These are phyloP conservation scores for Ophiodon elongatus DNA, from an alignment of 2,113 vertebrate genomes.

Conservation along the genomic window DNA sequence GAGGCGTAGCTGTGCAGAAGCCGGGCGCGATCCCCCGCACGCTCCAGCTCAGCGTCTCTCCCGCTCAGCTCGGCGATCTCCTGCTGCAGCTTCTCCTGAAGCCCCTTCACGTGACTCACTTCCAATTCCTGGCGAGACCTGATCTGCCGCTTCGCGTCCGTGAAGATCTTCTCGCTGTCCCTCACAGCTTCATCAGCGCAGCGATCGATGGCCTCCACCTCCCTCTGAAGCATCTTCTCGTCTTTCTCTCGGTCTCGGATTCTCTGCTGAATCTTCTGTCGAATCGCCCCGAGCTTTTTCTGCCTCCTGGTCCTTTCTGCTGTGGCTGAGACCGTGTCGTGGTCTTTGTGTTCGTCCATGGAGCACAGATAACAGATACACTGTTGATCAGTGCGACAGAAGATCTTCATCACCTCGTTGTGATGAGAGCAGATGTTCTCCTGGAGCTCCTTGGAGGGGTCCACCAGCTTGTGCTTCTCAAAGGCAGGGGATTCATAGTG, in stretches of 20 bases:
- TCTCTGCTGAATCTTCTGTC: background rate
- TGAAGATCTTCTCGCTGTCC: background rate
- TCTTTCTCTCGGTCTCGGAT: constrained; percentile 1
- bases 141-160: constrained; percentile 24
- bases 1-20: constrained; percentile 18
- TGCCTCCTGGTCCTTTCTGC: background rate
- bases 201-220: background rate
- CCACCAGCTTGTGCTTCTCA: constrained; percentile 12
- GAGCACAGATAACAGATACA: constrained; percentile 23
- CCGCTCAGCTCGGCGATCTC: constrained; percentile 16
- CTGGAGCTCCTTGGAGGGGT: background rate
- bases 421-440: constrained; percentile 18
- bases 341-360: background rate
- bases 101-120: background rate
- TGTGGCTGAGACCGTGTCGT: background rate
- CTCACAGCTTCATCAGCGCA: constrained; percentile 16
- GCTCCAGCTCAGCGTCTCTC: constrained; percentile 41
- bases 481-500: too few relatives aligned
- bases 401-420: constrained; percentile 1
- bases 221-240: background rate
- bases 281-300: background rate
- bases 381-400: constrained; percentile 13
- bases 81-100: constrained; percentile 3
- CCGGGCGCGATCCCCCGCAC: constrained; percentile 20
- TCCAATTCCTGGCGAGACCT: background rate